Conservation (phyloP, 1,140 invertebrate genomes). For the Megalopta genalis region DNA sequence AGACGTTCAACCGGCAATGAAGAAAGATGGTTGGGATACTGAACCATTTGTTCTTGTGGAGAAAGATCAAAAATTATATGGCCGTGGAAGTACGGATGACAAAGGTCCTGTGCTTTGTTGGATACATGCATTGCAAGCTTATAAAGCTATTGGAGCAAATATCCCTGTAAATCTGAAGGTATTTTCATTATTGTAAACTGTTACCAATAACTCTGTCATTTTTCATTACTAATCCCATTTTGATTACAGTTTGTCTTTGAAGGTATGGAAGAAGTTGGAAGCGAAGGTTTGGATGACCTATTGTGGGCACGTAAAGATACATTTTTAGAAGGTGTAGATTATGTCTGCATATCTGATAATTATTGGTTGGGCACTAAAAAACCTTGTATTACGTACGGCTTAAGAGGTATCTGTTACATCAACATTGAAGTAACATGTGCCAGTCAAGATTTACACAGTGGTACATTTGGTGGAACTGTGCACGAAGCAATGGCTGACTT, state of each 20-base stretch:
- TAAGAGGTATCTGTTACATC: constrained; percentile 97
- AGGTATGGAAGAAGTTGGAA: constrained; percentile 99
- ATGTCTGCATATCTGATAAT: constrained; percentile 98
- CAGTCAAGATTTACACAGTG: constrained; percentile 96
- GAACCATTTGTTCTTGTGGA: constrained; percentile 96
- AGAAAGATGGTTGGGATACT: constrained; percentile 96
- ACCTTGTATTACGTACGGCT: constrained; percentile 98
- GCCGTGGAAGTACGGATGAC: constrained; percentile 95
- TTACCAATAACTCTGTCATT: neutral
- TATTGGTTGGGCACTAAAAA: constrained; percentile 98
- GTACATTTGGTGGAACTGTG: constrained; percentile 95
- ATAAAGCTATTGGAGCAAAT: constrained; percentile 85
- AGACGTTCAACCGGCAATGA: constrained; percentile 96
- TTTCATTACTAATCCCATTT: constrained; percentile 32
- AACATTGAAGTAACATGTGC: constrained; percentile 94
- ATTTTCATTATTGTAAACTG: constrained; percentile 37
- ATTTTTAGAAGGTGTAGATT: constrained; percentile 94
- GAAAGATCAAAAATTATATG: constrained; percentile 94
- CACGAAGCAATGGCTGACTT: constrained; percentile 95
- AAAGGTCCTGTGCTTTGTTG: constrained; percentile 96
- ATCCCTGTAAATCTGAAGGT: constrained; percentile 96
- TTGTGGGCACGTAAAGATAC: constrained; percentile 86
- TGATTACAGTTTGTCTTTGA: constrained; percentile 93
- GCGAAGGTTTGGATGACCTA: constrained; percentile 95
- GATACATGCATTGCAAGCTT: constrained; percentile 96